Conservation (phyloP, 2,797 vertebrate species). For the Acrocephalus scirpaceus region DNA sequence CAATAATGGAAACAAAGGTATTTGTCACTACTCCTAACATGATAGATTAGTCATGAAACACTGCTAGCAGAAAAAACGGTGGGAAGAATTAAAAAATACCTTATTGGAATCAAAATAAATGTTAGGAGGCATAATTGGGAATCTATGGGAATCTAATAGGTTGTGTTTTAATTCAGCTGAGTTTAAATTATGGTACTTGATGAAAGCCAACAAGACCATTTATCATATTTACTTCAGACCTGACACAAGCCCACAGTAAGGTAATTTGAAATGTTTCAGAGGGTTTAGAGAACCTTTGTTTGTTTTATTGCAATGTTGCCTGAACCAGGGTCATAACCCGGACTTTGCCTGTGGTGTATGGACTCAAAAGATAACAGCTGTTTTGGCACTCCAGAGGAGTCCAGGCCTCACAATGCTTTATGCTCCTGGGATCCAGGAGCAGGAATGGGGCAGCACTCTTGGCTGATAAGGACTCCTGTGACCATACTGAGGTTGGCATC, state of each 20-base stretch:
- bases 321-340: neutral
- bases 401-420: neutral
- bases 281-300: neutral
- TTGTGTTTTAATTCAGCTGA: neutral
- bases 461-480: neutral
- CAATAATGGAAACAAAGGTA: neutral
- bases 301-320: neutral
- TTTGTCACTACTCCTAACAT: neutral
- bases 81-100: neutral
- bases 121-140: neutral
- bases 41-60: neutral
- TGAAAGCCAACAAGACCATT: neutral
- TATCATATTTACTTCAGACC: neutral
- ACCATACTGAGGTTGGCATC: rapidly evolving
- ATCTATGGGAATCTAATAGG: neutral
- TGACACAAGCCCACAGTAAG: neutral
- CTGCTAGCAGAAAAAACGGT: neutral
- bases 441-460: neutral
- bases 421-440: neutral
- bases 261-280: neutral
- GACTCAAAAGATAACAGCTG: neutral
- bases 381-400: neutral
- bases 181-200: neutral
- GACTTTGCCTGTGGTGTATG: neutral
- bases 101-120: neutral